phyloP scores from a whole-genome alignment of 2,888 invertebrate genomes.

The Masnerella sp. region DNA sequence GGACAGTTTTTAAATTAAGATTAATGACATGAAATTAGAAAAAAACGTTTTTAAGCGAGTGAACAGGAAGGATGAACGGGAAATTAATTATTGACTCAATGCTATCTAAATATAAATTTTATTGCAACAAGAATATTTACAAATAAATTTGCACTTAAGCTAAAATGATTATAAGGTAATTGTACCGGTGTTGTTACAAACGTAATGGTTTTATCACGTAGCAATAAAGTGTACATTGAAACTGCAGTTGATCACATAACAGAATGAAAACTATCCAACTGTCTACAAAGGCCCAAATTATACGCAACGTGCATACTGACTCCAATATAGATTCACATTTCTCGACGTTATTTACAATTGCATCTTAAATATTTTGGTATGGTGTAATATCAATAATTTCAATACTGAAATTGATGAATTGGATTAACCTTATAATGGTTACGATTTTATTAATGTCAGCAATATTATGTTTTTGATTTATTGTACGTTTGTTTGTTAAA shows the following conservation, averaged over 20 bases:
- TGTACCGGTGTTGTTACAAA: no score
- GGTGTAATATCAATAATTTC: background rate
- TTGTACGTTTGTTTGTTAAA: constrained; percentile 26
- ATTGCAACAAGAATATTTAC: constrained; percentile 46
- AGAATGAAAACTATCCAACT: background rate
- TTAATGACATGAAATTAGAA: background rate
- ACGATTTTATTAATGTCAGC: constrained; percentile 11
- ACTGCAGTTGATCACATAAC: background rate
- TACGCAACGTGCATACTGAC: constrained; percentile 26
- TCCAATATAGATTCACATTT: constrained; percentile 7
- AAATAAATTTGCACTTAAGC: constrained; percentile 1
- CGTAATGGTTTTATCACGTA: no score
- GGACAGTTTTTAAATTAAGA: constrained; percentile 7
- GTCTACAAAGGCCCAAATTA: constrained; percentile 42
- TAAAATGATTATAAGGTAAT: background rate
- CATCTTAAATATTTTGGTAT: background rate
- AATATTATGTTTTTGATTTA: constrained; percentile 21
- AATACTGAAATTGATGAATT: constrained; percentile 6
- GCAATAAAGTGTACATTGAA: no score
- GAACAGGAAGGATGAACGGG: constrained; percentile 17
- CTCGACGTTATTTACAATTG: constrained; percentile 31
- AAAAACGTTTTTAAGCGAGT: background rate
- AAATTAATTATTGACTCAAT: constrained; percentile 35
- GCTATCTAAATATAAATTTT: constrained; percentile 45
- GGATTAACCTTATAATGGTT: background rate